Evolutionary conservation across 1,140 invertebrate species (phyloP), one percentile per base, ranked within the genome.

Genomic region (Leptonema lineaticorne): DNA sequence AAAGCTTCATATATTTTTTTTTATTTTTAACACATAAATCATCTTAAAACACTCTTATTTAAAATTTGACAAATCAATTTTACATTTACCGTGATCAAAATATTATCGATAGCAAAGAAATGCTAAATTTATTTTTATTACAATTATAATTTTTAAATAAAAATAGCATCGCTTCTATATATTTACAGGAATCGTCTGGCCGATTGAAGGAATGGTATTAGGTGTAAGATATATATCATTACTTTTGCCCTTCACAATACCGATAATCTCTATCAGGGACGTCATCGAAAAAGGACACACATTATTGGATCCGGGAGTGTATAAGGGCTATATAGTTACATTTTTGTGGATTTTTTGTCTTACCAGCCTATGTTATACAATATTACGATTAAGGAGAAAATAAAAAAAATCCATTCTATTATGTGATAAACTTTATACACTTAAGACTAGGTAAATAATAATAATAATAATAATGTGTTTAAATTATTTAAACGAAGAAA

Each of bases 101-200:
- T n/a, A n/a, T n/a, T n/a, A n/a, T n/a, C n/a, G n/a, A n/a, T n/a
- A n/a, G n/a, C n/a, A n/a, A n/a, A n/a, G n/a, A n/a, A n/a, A n/a
- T n/a, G n/a, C n/a, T n/a, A n/a, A n/a, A n/a, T n/a, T n/a, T n/a
- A n/a, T n/a, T n/a, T n/a, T n/a, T n/a, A n/a, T n/a, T n/a, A n/a
- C n/a, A n/a, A n/a, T n/a, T n/a, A n/a, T n/a, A n/a, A n/a, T n/a
- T n/a, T n/a, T n/a, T n/a, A n/a, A n/a, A n/a, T n/a, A n/a, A n/a
- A n/a, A n/a, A n/a, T n/a, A n/a, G n/a, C n/a, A n/a, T n/a, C n/a
- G n/a, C n/a, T n/a, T n/a, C n/a, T n/a, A n/a, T n/a, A n/a, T 62
- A 18, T 75, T 79, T 76, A 20, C 78, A 92, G 93, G 93, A 70
- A 87, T 92, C n/a, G 83, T 96, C 16, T 97, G 94, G 94, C 94